phyloP scores from a whole-genome alignment of 2,888 invertebrate species.

The Pollenia labialis region DNA sequence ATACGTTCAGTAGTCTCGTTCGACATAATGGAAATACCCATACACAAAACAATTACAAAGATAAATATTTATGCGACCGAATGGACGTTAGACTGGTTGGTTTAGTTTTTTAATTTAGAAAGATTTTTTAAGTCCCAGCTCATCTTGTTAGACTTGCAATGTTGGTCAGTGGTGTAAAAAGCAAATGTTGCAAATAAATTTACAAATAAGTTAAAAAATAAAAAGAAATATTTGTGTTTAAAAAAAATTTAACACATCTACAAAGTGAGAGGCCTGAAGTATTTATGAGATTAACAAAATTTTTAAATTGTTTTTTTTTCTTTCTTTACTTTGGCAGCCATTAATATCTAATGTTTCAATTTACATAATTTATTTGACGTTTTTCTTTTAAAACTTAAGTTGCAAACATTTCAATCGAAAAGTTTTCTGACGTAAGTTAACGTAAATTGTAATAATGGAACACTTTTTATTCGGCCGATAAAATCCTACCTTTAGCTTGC shows the following conservation, averaged over 20 bases:
- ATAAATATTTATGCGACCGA: constrained; percentile 49
- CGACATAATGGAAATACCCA: too few relatives aligned
- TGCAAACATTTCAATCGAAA: too few relatives aligned
- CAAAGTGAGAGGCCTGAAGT: constrained; percentile 30
- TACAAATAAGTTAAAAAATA: background rate
- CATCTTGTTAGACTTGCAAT: constrained; percentile 36
- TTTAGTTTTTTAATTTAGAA: constrained; percentile 45
- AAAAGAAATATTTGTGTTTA: constrained; percentile 14
- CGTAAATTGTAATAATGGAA: too few relatives aligned
- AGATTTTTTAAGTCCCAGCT: constrained; percentile 50
- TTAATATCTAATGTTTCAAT: constrained; percentile 9
- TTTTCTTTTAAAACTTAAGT: background rate
- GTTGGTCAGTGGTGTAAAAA: constrained; percentile 48
- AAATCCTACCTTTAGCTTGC: too few relatives aligned
- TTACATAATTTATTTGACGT: background rate
- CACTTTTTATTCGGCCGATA: too few relatives aligned
- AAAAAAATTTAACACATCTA: background rate
- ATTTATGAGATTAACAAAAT: constrained; percentile 39
- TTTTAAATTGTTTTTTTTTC: background rate
- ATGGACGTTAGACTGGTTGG: constrained; percentile 25
- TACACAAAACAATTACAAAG: background rate
- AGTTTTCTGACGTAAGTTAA: too few relatives aligned
- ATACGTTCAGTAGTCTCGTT: too few relatives aligned
- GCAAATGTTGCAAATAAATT: constrained; percentile 29
- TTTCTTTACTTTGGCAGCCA: background rate